A percentile compares a stretch with the other conserved stretches of the same genome.
Conservation (phyloP, 2,888 invertebrate genomes). For the Drosophila kambysellisi region DNA sequence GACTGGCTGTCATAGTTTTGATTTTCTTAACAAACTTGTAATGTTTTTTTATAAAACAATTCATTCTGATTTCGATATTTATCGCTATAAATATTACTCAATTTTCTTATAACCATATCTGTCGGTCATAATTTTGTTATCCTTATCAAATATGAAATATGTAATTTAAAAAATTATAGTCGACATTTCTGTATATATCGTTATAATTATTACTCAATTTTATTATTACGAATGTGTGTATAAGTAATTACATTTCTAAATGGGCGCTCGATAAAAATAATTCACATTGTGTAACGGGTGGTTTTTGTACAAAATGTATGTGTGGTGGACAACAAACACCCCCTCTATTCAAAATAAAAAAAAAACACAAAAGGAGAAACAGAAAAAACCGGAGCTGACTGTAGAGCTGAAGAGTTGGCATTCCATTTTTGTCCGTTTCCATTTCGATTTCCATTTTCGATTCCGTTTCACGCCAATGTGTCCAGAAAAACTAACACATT, state of each 20-base stretch:
- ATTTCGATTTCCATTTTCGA: not conserved
- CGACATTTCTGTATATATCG: constrained; percentile 20
- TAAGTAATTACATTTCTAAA: constrained; percentile 76
- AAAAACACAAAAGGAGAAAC: constrained; percentile 41
- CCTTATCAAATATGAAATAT: not conserved
- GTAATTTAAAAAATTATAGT: not conserved
- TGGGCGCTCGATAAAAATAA: constrained; percentile 73
- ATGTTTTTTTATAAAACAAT: too few relatives aligned
- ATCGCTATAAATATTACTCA: not conserved
- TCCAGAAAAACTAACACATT: constrained; percentile 26
- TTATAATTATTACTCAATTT: constrained; percentile 72
- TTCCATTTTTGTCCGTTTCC: constrained; percentile 41
- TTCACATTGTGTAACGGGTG: constrained; percentile 62
- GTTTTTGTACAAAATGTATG: constrained; percentile 67
- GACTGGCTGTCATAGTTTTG: not conserved
- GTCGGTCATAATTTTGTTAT: not conserved
- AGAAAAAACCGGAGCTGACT: constrained; percentile 37
- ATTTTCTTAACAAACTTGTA: not conserved
- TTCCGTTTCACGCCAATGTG: constrained; percentile 20
- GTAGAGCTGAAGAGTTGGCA: constrained; percentile 48
- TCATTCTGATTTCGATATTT: not conserved
- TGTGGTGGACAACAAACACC: constrained; percentile 53
- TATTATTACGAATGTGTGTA: constrained; percentile 79
- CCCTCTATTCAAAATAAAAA: constrained; percentile 21
- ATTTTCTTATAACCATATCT: not conserved